These are phyloP conservation scores for Seriola quinqueradiata DNA, from an alignment of 2,113 vertebrate species.

Conservation along the genomic window DNA sequence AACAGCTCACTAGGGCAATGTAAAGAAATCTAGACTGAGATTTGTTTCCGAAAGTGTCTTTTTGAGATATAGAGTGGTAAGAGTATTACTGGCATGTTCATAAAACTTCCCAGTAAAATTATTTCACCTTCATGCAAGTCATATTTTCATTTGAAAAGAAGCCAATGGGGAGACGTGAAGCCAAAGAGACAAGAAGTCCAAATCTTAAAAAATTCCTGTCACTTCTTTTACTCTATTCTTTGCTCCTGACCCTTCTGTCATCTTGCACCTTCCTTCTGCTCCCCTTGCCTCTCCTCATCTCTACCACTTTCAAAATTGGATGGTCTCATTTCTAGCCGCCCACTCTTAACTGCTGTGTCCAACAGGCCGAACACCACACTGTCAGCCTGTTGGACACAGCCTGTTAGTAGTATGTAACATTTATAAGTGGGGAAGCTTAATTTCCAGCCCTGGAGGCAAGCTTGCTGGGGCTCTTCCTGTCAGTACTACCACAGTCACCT, in stretches of 20 bases:
- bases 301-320: conserved; percentile 65
- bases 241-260: conserved; percentile 29
- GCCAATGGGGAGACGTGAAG: background rate
- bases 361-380: conserved; percentile 63
- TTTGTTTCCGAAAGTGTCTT: no score
- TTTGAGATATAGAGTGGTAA: no score
- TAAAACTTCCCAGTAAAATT: background rate
- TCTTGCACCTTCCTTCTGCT: conserved; percentile 46
- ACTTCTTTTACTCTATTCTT: conserved; percentile 15
- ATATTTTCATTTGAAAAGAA: background rate
- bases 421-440: conserved; percentile 53
- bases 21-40: no score
- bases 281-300: conserved; percentile 50
- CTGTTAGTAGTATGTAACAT: conserved; percentile 61
- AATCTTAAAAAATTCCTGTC: conserved; percentile 19
- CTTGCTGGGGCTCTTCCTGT: conserved; percentile 24
- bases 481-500: conserved; percentile 16
- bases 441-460: conserved; percentile 49
- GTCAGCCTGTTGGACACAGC: conserved; percentile 74
- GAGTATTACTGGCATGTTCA: background rate
- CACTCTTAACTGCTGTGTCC: conserved; percentile 72
- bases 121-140: conserved; percentile 4
- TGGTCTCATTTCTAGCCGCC: conserved; percentile 64
- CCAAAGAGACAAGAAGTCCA: conserved; percentile 29
- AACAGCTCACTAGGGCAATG: no score